Evolutionary conservation across 2,797 vertebrate species (phyloP).

Genomic region (Coendou prehensilis): DNA sequence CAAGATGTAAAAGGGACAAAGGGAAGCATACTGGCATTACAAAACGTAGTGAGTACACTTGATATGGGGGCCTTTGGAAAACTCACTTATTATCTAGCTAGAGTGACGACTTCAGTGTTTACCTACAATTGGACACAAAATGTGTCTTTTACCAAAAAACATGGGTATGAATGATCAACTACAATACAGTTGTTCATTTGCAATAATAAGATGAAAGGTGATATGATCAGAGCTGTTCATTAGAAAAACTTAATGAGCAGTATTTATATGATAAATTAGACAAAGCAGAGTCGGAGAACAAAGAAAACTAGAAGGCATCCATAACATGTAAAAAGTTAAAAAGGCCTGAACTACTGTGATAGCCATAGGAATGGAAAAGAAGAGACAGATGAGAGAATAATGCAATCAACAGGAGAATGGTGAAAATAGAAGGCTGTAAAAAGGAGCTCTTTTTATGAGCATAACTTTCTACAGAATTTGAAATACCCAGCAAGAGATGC

Average conservation of each 20-base stretch:
- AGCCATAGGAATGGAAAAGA: not conserved
- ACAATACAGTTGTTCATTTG: not conserved
- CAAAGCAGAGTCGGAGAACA: not conserved
- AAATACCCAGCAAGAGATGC: not conserved
- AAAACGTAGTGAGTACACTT: not conserved
- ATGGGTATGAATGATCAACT: not conserved
- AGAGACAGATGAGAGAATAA: not conserved
- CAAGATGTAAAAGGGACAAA: not conserved
- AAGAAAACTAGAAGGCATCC: not conserved
- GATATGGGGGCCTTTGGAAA: not conserved
- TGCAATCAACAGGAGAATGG: not conserved
- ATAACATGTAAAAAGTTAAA: not conserved
- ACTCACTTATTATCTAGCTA: not conserved
- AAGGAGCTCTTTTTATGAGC: not conserved
- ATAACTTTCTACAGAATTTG: constrained; percentile 15
- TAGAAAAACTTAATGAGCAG: not conserved
- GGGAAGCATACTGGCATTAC: not conserved
- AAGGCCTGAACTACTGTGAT: not conserved
- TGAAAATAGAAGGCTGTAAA: constrained; percentile 41
- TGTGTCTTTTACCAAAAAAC: not conserved
- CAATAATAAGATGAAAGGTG: not conserved
- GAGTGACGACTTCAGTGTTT: not conserved
- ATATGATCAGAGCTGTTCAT: not conserved
- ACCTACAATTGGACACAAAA: not conserved
- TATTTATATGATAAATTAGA: not conserved